Conservation (phyloP, 2,797 vertebrate genomes). For the Perodicticus potto region DNA sequence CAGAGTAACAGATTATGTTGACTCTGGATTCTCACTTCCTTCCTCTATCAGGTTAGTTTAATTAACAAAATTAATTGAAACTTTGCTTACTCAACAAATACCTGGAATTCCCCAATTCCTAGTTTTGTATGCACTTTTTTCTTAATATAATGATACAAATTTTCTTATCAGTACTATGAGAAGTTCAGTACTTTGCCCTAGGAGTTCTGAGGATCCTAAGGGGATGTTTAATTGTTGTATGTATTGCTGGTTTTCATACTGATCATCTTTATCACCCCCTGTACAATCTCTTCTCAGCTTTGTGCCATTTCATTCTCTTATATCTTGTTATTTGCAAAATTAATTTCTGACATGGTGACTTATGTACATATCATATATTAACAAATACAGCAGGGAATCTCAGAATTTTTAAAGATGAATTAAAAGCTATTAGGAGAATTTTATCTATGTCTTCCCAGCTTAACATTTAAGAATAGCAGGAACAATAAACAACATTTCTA, state of each 20-base stretch:
- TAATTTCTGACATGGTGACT: background rate
- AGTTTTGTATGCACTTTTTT: background rate
- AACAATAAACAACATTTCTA: background rate
- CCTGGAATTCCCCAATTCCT: background rate
- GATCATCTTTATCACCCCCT: background rate
- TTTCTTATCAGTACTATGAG: background rate
- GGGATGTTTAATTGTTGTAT: background rate
- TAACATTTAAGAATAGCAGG: background rate
- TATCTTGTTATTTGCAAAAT: background rate
- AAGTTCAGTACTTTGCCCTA: background rate
- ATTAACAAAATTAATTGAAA: background rate
- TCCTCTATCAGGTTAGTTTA: constrained; percentile 17
- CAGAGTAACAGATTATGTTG: background rate
- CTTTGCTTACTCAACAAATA: background rate
- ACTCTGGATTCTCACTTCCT: background rate
- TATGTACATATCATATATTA: background rate
- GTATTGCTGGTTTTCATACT: background rate
- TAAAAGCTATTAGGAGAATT: background rate
- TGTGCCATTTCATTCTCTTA: background rate
- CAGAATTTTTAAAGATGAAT: background rate
- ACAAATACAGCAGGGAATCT: background rate
- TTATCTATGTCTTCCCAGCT: background rate
- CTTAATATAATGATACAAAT: background rate
- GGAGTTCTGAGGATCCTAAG: background rate
- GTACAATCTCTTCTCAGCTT: background rate